phyloP scores from a whole-genome alignment of 2,113 vertebrate genomes.

The Myodes glareolus region DNA sequence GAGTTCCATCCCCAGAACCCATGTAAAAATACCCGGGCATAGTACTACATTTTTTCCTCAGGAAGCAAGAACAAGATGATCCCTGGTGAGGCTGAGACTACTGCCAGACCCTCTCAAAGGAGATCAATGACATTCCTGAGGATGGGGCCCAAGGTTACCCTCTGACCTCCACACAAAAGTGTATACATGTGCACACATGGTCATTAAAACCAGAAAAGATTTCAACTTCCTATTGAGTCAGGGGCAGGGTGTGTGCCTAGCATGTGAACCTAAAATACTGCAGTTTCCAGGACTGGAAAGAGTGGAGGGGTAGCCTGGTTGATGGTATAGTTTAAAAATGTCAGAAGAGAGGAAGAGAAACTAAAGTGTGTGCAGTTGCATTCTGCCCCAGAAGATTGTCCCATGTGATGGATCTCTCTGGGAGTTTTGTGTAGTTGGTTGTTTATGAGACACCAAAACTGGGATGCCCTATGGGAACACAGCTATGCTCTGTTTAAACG shows the following conservation, averaged over 20 bases:
- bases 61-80: background rate
- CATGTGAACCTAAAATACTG: background rate
- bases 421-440: background rate
- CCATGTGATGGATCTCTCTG: background rate
- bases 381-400: background rate
- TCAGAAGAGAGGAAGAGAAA: background rate
- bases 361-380: background rate
- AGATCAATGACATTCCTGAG: background rate
- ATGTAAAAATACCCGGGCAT: background rate
- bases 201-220: background rate
- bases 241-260: background rate
- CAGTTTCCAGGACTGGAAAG: background rate
- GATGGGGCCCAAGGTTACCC: background rate
- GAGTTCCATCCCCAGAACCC: background rate
- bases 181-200: background rate
- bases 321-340: background rate
- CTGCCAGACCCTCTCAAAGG: background rate
- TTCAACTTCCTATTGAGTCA: background rate
- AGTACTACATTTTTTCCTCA: background rate
- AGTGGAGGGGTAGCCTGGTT: background rate
- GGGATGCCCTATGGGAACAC: background rate
- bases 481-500: background rate
- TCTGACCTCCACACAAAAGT: background rate
- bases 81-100: background rate
- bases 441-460: background rate